phyloP scores from a whole-genome alignment of 2,888 invertebrate genomes.

The Selenia dentaria region DNA sequence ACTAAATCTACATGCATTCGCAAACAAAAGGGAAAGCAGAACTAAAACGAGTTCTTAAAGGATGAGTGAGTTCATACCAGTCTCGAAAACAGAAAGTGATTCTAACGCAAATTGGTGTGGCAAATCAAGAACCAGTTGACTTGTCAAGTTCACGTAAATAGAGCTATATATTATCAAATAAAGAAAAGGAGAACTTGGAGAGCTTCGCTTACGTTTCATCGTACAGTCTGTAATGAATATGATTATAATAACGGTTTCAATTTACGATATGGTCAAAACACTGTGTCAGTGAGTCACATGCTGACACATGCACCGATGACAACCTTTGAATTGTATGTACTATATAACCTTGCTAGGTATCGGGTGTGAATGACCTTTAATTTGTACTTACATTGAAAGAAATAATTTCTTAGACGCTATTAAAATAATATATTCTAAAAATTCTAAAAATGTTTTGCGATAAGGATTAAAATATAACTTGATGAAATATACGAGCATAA shows the following conservation, averaged over 20 bases:
- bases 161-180: background rate
- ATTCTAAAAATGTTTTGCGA: no score
- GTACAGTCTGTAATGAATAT: no score
- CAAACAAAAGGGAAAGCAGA: constrained; percentile 25
- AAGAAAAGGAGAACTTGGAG: no score
- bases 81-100: constrained; percentile 26
- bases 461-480: no score
- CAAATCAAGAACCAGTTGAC: constrained; percentile 15
- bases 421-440: no score
- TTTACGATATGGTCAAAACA: constrained; percentile 19
- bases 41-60: constrained; percentile 21
- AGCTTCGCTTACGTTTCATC: no score
- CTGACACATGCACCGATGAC: constrained; percentile 18
- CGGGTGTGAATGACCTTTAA: constrained; percentile 21
- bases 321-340: constrained; percentile 14
- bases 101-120: constrained; percentile 22
- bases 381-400: no score
- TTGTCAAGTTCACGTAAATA: constrained; percentile 10
- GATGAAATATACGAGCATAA: no score
- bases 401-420: no score
- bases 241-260: no score
- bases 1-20: constrained; percentile 20
- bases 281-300: constrained; percentile 27
- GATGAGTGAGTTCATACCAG: constrained; percentile 18
- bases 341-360: constrained; percentile 20